Base-by-base conservation (phyloP, 2,113 vertebrate genomes). In the Tamias sibiricus region DNA sequence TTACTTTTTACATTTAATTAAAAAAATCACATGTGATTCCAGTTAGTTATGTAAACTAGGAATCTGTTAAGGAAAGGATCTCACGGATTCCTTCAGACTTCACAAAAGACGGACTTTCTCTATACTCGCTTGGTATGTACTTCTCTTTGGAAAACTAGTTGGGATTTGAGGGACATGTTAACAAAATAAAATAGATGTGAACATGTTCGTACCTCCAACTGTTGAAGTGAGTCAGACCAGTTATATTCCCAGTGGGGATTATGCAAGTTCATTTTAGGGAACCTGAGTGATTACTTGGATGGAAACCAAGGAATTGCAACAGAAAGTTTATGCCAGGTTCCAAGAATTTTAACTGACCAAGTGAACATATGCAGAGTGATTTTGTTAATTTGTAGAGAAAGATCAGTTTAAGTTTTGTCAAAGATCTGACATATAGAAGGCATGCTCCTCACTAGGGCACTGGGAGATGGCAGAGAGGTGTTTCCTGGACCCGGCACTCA, bases 261-360 rank as follows among this genome's bases (percentile, higher is more conserved):
- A 93, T 79, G 81, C 79, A 94, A 94, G 77, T 75, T 86, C 30
- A 69, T n/a, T 8, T 79, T 54, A 89, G 62, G 75, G 28, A 80
- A 91, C 62, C 69, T 57, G 89, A 91, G 32, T 95, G 87, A 68
- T 47, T 64, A n/a, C 71, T 96, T 92, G 59, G 84, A 95, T 37
- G 13, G 80, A 92, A 92, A 72, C 81, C 76, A 89, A 95, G 35
- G 71, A 88, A 90, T 84, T 91, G 19, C 57, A 82, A 64, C 20
- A 81, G 30, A 69, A 2, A 14, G 1, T 37, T 77, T n/a, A 69
- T 40, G 52, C 11, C 87, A 94, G 44, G 69, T 87, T 81, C 37
- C 76, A 87, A 32, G 75, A 92, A 44, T 22, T 62, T 37, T 69
- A 76, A 14, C 11, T 26, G 17, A 5, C 59, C 35, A 19, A 49